A percentile compares a stretch with the other conserved stretches of the same genome.
Evolutionary conservation across 2,888 invertebrate genomes (phyloP).

Genomic region (Limenitis camilla): DNA sequence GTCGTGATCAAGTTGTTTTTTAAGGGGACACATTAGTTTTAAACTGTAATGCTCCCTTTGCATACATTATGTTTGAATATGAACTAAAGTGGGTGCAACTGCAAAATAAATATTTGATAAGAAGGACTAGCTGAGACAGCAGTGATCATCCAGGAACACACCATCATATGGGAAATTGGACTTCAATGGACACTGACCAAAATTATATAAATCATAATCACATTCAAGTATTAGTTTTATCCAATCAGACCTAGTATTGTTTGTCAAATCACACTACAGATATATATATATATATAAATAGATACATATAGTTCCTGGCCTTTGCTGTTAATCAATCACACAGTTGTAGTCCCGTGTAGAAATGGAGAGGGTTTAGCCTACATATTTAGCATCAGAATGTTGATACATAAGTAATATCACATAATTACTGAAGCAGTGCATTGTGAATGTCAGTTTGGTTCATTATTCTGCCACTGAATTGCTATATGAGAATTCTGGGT

Average conservation of each 20-base stretch:
- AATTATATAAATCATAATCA: constrained; percentile 76
- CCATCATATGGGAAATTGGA: constrained; percentile 90
- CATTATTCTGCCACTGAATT: constrained; percentile 82
- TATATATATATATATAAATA: constrained; percentile 90
- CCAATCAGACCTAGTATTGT: constrained; percentile 85
- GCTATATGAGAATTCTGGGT: constrained; percentile 61
- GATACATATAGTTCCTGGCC: too few relatives aligned
- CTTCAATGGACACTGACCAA: constrained; percentile 80
- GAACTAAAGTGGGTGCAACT: constrained; percentile 76
- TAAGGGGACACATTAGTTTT: constrained; percentile 88
- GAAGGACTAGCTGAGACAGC: constrained; percentile 83
- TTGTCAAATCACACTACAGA: constrained; percentile 51
- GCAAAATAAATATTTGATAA: constrained; percentile 58
- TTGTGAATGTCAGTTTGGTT: constrained; percentile 80
- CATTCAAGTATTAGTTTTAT: constrained; percentile 81
- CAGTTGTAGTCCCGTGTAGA: constrained; percentile 82
- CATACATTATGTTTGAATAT: constrained; percentile 70
- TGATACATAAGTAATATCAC: constrained; percentile 89
- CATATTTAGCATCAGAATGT: constrained; percentile 76
- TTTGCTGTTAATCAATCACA: constrained; percentile 81
- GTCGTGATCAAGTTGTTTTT: constrained; percentile 82
- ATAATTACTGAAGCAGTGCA: constrained; percentile 86
- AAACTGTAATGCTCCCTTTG: constrained; percentile 84
- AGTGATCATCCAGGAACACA: constrained; percentile 78
- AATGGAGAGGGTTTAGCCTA: constrained; percentile 61